Evolutionary conservation across 2,113 vertebrate species (phyloP).

Genomic region (Aegithalos caudatus): DNA sequence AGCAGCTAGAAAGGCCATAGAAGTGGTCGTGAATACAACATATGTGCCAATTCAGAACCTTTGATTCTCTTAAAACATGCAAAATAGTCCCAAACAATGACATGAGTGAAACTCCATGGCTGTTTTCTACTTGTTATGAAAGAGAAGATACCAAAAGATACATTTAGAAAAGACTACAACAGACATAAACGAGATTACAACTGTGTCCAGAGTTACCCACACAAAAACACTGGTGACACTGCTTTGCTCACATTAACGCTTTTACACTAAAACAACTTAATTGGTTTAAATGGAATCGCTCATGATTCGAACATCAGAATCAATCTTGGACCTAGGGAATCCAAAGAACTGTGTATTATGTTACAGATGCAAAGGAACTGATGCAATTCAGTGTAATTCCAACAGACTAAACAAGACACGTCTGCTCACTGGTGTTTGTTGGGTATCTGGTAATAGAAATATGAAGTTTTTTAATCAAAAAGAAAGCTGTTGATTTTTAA

Average conservation of each 20-base stretch:
- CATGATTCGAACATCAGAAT: not conserved
- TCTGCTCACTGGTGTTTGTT: not conserved
- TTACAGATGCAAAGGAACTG: not conserved
- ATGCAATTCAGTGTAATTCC: not conserved
- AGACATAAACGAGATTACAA: not conserved
- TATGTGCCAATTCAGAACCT: not conserved
- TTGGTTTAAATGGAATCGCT: not conserved
- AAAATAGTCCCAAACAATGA: not conserved
- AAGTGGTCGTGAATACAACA: not conserved
- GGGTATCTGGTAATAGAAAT: not conserved
- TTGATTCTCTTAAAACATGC: not conserved
- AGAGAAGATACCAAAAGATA: not conserved
- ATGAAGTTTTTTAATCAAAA: not conserved
- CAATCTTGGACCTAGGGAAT: not conserved
- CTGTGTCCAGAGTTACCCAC: not conserved
- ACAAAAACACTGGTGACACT: not conserved
- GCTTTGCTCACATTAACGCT: not conserved
- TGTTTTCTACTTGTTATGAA: not conserved
- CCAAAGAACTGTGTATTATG: not conserved
- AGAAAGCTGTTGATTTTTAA: not conserved
- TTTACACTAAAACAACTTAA: not conserved
- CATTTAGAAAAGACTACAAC: not conserved
- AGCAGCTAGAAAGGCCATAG: not conserved
- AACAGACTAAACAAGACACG: not conserved
- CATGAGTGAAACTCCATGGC: not conserved